Conservation (phyloP, 2,797 vertebrate genomes). For the Adrianichthys oophorus region DNA sequence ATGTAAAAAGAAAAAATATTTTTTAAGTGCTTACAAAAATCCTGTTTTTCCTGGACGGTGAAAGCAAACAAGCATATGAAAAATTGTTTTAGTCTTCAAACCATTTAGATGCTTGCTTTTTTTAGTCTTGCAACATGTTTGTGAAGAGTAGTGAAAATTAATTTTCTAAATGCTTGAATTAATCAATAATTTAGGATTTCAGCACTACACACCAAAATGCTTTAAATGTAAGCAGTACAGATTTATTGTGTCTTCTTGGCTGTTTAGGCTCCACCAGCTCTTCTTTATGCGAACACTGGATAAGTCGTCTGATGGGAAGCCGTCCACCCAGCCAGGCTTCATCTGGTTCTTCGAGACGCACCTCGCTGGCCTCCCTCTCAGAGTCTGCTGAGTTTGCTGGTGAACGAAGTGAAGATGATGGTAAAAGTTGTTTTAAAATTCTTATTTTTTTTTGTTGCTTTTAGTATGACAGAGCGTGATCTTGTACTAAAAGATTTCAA, state of each 20-base stretch:
- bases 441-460: background rate
- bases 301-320: constrained; percentile 93
- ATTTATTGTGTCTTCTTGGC: constrained; percentile 15
- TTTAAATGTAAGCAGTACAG: background rate
- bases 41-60: too few species aligned
- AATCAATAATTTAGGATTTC: too few species aligned
- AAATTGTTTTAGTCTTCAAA: too few species aligned
- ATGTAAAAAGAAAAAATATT: too few species aligned
- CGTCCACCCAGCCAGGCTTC: constrained; percentile 94
- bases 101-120: too few species aligned
- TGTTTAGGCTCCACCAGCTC: constrained; percentile 93
- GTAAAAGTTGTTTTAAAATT: constrained; percentile 65
- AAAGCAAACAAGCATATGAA: too few species aligned
- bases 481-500: constrained; percentile 3
- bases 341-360: constrained; percentile 92
- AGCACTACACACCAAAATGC: background rate
- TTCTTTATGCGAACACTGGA: constrained; percentile 97
- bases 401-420: constrained; percentile 95
- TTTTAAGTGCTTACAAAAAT: too few species aligned
- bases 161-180: background rate
- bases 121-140: background rate
- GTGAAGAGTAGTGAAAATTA: background rate
- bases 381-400: constrained; percentile 93
- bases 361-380: constrained; percentile 91
- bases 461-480: background rate